A percentile compares a stretch with the other conserved stretches of the same genome.
These are phyloP conservation scores for Epinotia nisella DNA, from an alignment of 2,888 invertebrate species.

Conservation along the genomic window DNA sequence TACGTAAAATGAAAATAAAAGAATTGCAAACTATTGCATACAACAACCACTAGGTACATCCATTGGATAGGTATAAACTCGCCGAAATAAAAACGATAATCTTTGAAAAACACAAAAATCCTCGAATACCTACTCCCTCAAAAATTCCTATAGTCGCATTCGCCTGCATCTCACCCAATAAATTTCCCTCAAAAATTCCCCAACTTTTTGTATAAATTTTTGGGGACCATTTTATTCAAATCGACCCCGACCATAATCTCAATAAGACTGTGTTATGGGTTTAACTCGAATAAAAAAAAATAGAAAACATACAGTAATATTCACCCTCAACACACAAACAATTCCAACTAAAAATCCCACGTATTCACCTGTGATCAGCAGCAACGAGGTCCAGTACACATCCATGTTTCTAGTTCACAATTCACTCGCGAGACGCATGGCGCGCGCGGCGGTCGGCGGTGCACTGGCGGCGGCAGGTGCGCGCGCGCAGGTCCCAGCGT, in stretches of 20 bases:
- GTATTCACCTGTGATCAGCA: constrained; percentile 25
- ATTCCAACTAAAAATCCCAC: neutral
- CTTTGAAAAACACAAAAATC: neutral
- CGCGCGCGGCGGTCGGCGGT: constrained; percentile 56
- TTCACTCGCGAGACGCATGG: constrained; percentile 69
- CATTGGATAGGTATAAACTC: neutral
- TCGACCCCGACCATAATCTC: no score
- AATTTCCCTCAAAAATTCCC: neutral
- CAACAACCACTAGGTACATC: no score
- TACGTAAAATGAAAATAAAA: no score
- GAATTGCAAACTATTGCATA: no score
- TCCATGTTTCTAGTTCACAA: constrained; percentile 68
- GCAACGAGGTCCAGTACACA: constrained; percentile 60
- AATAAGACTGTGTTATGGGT: no score
- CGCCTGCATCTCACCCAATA: neutral
- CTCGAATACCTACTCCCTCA: no score
- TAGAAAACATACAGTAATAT: no score
- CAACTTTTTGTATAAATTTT: no score
- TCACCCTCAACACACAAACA: no score
- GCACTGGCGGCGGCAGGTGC: constrained; percentile 64
- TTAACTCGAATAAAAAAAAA: no score
- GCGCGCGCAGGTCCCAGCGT: constrained; percentile 15
- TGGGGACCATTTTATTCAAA: no score
- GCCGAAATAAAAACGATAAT: neutral
- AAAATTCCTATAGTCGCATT: neutral